Percentiles rank a stretch among this genome's conserved stretches.
Evolutionary conservation across 2,113 vertebrate genomes (phyloP).

Genomic region (Embiotoca jacksoni): DNA sequence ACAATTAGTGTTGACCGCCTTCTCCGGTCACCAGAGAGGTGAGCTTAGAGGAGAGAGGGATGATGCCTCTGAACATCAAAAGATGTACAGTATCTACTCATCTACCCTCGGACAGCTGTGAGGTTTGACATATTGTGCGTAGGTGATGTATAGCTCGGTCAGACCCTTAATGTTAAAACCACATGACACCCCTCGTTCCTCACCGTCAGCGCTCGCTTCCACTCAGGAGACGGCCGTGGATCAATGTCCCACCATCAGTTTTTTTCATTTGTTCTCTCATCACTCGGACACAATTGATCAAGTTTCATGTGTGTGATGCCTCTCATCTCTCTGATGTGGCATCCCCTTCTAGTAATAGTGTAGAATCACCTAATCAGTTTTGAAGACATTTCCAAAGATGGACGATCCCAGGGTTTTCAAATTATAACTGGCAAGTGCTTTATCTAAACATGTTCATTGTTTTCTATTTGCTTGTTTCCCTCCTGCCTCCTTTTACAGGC

Average conservation of each 20-base stretch:
- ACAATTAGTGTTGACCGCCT: too few relatives aligned
- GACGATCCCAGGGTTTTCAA: not conserved
- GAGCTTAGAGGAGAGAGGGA: too few relatives aligned
- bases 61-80: not conserved
- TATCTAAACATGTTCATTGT: constrained; percentile 18
- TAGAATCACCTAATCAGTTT: not conserved
- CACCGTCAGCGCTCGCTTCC: constrained; percentile 2
- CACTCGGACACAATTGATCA: constrained; percentile 22
- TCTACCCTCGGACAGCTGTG: not conserved
- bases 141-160: constrained; percentile 16
- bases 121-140: constrained; percentile 19
- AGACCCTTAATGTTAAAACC: constrained; percentile 30
- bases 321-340: not conserved
- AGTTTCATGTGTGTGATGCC: not conserved
- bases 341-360: not conserved
- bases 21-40: too few relatives aligned
- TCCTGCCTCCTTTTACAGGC: constrained; percentile 26
- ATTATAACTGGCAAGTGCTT: not conserved
- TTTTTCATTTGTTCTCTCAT: constrained; percentile 31
- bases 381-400: not conserved
- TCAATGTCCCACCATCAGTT: constrained; percentile 44
- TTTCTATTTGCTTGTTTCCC: constrained; percentile 10
- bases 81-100: not conserved
- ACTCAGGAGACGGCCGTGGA: constrained; percentile 7
- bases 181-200: constrained; percentile 22